Percentiles rank a stretch among this genome's conserved stretches.
phyloP scores from a whole-genome alignment of 2,797 vertebrate species.

The Anolis apletophallus region DNA sequence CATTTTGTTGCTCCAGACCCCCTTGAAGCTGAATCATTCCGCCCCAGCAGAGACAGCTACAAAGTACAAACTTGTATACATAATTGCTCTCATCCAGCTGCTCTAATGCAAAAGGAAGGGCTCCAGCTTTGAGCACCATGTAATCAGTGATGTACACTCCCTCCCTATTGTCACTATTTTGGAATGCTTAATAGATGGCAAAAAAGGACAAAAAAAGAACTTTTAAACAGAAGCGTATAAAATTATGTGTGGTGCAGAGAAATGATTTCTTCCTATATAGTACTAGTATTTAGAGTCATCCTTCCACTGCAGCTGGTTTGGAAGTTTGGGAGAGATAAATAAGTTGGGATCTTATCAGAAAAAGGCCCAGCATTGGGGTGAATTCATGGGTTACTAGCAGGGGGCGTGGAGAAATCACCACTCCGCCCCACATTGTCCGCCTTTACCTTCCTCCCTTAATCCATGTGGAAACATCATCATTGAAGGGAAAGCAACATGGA shows the following conservation, averaged over 20 bases:
- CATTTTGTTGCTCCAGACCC: background rate
- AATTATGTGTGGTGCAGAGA: background rate
- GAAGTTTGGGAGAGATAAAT: background rate
- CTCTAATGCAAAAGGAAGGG: background rate
- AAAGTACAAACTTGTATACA: background rate
- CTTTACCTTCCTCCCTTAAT: too few species aligned
- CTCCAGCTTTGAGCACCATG: background rate
- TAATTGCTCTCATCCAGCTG: conserved; percentile 7
- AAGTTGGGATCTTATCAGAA: too few species aligned
- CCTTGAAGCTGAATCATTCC: conserved; percentile 17
- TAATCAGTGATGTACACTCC: background rate
- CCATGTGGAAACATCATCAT: too few species aligned
- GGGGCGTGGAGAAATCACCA: too few species aligned
- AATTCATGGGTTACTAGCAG: too few species aligned
- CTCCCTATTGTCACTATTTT: background rate
- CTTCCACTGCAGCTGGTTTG: background rate
- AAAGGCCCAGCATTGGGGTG: too few species aligned
- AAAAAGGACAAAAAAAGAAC: background rate
- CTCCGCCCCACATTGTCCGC: too few species aligned
- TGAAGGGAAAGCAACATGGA: too few species aligned
- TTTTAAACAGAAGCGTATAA: background rate
- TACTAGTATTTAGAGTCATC: background rate
- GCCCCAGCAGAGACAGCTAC: background rate
- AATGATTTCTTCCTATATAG: background rate
- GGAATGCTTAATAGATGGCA: background rate